These are phyloP conservation scores for Saccopteryx bilineata DNA, from an alignment of 2,113 vertebrate genomes.

Conservation along the genomic window DNA sequence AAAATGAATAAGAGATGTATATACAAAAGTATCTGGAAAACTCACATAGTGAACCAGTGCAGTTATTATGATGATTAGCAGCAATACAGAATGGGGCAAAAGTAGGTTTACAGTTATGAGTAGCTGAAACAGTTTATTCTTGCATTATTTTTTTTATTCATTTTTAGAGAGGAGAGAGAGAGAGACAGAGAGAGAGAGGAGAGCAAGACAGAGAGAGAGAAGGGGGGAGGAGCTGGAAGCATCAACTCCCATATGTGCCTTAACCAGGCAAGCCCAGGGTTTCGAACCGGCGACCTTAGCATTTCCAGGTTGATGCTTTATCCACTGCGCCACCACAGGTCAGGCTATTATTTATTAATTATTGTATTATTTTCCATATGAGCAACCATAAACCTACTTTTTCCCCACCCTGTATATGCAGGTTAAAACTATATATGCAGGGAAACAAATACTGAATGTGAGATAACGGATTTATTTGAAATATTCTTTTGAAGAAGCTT, in stretches of 20 bases:
- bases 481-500: conserved; percentile 33
- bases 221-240: too few relatives aligned
- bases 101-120: not conserved
- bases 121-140: not conserved
- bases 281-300: too few relatives aligned
- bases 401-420: not conserved
- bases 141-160: not conserved
- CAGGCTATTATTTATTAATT: not conserved
- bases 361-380: not conserved
- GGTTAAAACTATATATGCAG: not conserved
- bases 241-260: too few relatives aligned
- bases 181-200: too few relatives aligned
- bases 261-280: too few relatives aligned
- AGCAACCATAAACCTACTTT: not conserved
- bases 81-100: not conserved
- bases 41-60: not conserved
- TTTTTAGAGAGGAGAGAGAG: too few relatives aligned
- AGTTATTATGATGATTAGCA: conserved; percentile 1
- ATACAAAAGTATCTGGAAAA: not conserved
- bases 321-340: too few relatives aligned
- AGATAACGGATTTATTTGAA: conserved; percentile 27
- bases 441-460: conserved; percentile 33
- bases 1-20: not conserved
- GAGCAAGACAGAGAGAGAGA: too few relatives aligned
- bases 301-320: too few relatives aligned